Percentiles rank a stretch among this genome's conserved stretches.
These are phyloP conservation scores for Erebia aethiops DNA, from an alignment of 2,888 invertebrate genomes.

Conservation along the genomic window DNA sequence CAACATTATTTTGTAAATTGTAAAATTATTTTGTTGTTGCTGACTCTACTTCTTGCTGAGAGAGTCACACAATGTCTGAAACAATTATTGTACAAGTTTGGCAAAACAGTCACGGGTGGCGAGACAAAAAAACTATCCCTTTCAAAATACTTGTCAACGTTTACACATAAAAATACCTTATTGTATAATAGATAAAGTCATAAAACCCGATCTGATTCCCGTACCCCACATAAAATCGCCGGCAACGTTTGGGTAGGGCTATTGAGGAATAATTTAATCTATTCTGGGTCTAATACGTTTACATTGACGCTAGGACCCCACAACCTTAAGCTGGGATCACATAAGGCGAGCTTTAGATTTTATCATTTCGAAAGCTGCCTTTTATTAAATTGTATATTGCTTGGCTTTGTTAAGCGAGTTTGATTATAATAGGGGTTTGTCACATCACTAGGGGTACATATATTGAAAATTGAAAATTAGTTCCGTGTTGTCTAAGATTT, in stretches of 20 bases:
- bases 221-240: slow-evolving; percentile 32
- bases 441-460: not conserved
- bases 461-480: too few relatives aligned
- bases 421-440: not conserved
- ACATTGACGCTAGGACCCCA: slow-evolving; percentile 30
- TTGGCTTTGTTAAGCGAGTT: not conserved
- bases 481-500: too few relatives aligned
- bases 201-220: slow-evolving; percentile 33
- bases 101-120: not conserved
- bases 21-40: too few relatives aligned
- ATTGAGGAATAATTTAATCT: slow-evolving; percentile 44
- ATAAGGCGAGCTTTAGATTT: not conserved
- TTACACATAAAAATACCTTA: slow-evolving; percentile 20
- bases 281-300: slow-evolving; percentile 43
- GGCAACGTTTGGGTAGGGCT: slow-evolving; percentile 29
- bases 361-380: slow-evolving; percentile 2
- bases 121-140: not conserved
- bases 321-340: slow-evolving; percentile 16
- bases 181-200: slow-evolving; percentile 34
- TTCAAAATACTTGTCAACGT: slow-evolving; percentile 13
- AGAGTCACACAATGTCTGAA: too few relatives aligned
- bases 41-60: too few relatives aligned
- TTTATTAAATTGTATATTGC: slow-evolving; percentile 3
- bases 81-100: not conserved
- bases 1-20: too few relatives aligned